A percentile compares a stretch with the other conserved stretches of the same genome.
Conservation (phyloP, 2,888 invertebrate species). For the Pammene fasciana region DNA sequence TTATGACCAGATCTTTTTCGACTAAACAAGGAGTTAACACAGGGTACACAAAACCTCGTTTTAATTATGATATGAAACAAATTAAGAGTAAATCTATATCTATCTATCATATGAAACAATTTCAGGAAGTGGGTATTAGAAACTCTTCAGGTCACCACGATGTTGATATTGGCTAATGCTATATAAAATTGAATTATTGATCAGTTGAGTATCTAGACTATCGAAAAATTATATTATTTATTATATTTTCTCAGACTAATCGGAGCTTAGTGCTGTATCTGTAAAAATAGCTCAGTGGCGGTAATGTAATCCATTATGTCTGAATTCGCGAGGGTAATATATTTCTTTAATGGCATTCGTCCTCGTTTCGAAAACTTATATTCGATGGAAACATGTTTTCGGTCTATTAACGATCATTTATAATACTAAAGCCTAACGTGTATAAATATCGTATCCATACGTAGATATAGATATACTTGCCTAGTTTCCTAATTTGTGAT, state of each 20-base stretch:
- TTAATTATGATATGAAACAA: no score
- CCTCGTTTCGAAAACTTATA: constrained; percentile 18
- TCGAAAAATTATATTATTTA: constrained; percentile 10
- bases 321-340: constrained; percentile 30
- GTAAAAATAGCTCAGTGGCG: constrained; percentile 25
- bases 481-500: background rate
- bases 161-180: no score
- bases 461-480: background rate
- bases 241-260: constrained; percentile 23
- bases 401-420: background rate
- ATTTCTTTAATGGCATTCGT: constrained; percentile 33
- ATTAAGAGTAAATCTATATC: no score
- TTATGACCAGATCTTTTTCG: no score
- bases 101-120: no score
- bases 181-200: no score
- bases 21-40: no score
- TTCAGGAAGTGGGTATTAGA: no score
- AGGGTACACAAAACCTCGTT: no score
- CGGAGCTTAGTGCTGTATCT: constrained; percentile 24
- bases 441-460: no score
- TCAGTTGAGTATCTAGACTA: background rate
- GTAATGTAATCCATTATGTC: constrained; percentile 32
- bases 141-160: no score
- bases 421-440: background rate
- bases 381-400: constrained; percentile 15